Conservation (phyloP, 2,888 invertebrate species). For the Pandemis corylana region DNA sequence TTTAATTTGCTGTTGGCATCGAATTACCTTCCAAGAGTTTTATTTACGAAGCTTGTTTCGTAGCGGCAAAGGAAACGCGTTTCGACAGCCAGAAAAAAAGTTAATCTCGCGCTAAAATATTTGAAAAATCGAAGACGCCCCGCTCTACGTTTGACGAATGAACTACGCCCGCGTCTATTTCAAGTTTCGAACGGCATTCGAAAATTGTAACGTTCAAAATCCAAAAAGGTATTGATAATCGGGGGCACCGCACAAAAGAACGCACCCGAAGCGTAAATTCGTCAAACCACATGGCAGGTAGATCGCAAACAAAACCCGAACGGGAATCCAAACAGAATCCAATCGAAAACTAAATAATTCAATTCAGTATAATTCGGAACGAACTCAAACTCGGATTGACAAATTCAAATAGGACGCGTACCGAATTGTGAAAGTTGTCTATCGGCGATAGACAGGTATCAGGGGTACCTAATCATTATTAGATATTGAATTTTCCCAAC, state of each 20-base stretch:
- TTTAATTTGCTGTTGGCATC: conserved; percentile 81
- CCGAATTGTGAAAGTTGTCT: conserved; percentile 47
- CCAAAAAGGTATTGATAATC: conserved; percentile 37
- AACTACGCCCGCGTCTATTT: conserved; percentile 31
- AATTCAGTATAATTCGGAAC: conserved; percentile 67
- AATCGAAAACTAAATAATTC: conserved; percentile 83
- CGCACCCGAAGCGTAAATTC: conserved; percentile 59
- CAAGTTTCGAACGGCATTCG: conserved; percentile 22
- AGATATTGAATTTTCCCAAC: conserved; percentile 85
- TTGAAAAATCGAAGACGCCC: conserved; percentile 43
- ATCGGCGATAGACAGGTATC: conserved; percentile 77
- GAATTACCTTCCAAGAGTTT: conserved; percentile 80
- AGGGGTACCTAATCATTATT: conserved; percentile 80
- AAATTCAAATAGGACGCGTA: conserved; percentile 69
- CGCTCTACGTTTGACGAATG: conserved; percentile 33
- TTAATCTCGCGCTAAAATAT: conserved; percentile 58
- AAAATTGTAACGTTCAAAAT: conserved; percentile 33
- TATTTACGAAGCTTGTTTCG: conserved; percentile 73
- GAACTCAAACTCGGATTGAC: conserved; percentile 77
- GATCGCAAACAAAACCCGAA: conserved; percentile 66
- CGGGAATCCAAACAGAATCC: conserved; percentile 70
- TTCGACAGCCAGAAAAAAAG: conserved; percentile 70
- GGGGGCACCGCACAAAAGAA: conserved; percentile 52
- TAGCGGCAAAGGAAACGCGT: conserved; percentile 72
- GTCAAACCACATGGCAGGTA: conserved; percentile 54